Evolutionary conservation across 2,888 invertebrate genomes (phyloP), one percentile per base, ranked within the genome.

Genomic region (Perithous albicinctus): DNA sequence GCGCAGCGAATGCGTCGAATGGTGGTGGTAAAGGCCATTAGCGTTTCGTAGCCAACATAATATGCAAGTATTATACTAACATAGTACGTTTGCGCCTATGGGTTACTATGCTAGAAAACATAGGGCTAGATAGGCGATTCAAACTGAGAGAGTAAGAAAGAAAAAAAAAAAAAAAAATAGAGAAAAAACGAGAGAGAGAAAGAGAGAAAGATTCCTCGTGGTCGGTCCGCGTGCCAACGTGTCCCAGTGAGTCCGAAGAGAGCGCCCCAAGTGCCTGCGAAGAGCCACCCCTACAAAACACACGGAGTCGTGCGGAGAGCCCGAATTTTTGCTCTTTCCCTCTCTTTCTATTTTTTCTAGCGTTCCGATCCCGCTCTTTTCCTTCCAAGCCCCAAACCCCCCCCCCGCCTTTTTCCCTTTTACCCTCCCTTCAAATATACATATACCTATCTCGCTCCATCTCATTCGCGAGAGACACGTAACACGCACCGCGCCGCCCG

Each of bases 231-330:
- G 41, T 74, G 79, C 63, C 69, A 69, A 51, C 51, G 63, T 64
- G 64, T 70, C 38, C 56, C 56, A 56, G 48, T 67, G 67, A 41
- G 74, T 32, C 26, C 29, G 46, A 75, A 23, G 20, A 20, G 51
- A 51, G 70, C 26, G n/a, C 46, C n/a, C 32, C 23, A 8, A 8
- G 23, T 23, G 70, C 32, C 46, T 15, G n/a, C 32, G 38, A 38
- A 35, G n/a, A n/a, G n/a, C 72, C 66, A 80, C 76, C 80, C 80
- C 76, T 76, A 80, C 70, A 78, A 66, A 76, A 56, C 51, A 56
- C 51, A 72, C 51, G 32, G 46, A 70, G 69, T 61, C 56, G 23
- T 23, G 29, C 29, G 56, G 29, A 56, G 56, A 56, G 56, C 26
- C 46, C 43, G 18, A 38, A 61, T 78, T 59, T 46, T 78, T 38